Evolutionary conservation across 2,113 vertebrate species (phyloP).

Genomic region (Brachyistius frenatus): DNA sequence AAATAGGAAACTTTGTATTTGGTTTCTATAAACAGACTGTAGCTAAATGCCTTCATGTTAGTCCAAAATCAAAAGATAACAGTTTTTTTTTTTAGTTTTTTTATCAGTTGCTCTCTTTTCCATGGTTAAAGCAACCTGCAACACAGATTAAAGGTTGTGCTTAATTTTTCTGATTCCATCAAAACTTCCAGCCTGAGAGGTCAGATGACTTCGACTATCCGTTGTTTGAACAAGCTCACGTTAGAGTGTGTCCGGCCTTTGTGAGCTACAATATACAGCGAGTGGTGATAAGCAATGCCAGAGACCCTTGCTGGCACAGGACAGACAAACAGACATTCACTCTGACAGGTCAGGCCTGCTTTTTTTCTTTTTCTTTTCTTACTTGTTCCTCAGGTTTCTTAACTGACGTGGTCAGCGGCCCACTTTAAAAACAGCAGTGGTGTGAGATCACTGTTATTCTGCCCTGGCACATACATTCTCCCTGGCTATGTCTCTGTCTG

Average conservation of each 20-base stretch:
- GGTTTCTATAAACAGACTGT: conserved; percentile 23
- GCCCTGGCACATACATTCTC: conserved; percentile 23
- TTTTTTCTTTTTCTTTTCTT: conserved; percentile 40
- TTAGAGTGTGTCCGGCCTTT: conserved; percentile 53
- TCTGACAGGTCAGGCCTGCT: conserved; percentile 54
- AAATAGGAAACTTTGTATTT: conserved; percentile 28
- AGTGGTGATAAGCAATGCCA: conserved; percentile 51
- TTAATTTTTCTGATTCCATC: conserved; percentile 27
- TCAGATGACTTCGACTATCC: conserved; percentile 48
- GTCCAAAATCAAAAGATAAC: conserved; percentile 5
- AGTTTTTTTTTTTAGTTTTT: neutral
- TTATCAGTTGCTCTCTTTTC: neutral
- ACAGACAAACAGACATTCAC: conserved; percentile 50
- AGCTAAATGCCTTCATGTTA: conserved; percentile 10
- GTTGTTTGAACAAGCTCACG: conserved; percentile 51
- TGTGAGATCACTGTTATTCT: conserved; percentile 76
- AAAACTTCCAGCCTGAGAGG: conserved; percentile 16
- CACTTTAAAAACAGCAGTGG: conserved; percentile 67
- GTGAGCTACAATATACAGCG: conserved; percentile 30
- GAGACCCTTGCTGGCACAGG: conserved; percentile 42
- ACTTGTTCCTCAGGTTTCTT: conserved; percentile 50
- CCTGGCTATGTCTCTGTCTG: conserved; percentile 31
- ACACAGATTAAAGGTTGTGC: conserved; percentile 6
- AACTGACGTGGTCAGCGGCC: conserved; percentile 68
- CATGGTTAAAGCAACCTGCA: neutral